These are phyloP conservation scores for Drosophila gaucha DNA, from an alignment of 2,888 invertebrate genomes.

Conservation along the genomic window DNA sequence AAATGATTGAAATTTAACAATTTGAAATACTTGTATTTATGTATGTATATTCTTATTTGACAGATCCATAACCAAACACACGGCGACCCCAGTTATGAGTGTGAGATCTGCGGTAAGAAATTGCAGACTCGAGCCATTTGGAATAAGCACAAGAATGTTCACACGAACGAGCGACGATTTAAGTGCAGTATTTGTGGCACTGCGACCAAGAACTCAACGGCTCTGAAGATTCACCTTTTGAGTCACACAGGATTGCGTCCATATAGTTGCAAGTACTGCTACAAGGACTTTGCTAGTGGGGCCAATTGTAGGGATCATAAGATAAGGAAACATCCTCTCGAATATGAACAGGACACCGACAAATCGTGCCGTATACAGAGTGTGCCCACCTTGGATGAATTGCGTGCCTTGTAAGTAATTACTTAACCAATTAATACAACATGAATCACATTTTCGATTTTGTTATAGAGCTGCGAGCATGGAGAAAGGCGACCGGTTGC, in stretches of 20 bases:
- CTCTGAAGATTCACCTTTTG: constrained; percentile 83
- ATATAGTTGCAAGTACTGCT: constrained; percentile 83
- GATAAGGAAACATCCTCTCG: constrained; percentile 80
- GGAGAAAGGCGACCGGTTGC: constrained; percentile 38
- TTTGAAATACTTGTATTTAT: neutral
- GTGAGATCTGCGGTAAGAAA: constrained; percentile 83
- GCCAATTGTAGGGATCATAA: constrained; percentile 84
- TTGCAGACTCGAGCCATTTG: constrained; percentile 85
- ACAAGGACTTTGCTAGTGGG: constrained; percentile 83
- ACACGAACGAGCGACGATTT: constrained; percentile 79
- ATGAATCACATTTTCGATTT: neutral
- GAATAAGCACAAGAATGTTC: constrained; percentile 84
- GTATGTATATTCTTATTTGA: neutral
- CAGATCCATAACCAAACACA: constrained; percentile 85
- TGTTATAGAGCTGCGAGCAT: constrained; percentile 40
- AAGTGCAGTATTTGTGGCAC: constrained; percentile 82
- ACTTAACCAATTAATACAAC: neutral
- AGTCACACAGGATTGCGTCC: constrained; percentile 83
- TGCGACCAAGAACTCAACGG: constrained; percentile 83
- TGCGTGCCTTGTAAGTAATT: constrained; percentile 79
- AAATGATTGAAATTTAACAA: neutral
- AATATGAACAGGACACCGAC: constrained; percentile 66
- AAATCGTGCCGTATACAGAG: constrained; percentile 64
- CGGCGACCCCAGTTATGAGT: constrained; percentile 83
- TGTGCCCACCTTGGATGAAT: constrained; percentile 83